Percentiles rank a stretch among this genome's conserved stretches.
These are phyloP conservation scores for Zosterops japonicus DNA, from an alignment of 2,113 vertebrate genomes.

Conservation along the genomic window DNA sequence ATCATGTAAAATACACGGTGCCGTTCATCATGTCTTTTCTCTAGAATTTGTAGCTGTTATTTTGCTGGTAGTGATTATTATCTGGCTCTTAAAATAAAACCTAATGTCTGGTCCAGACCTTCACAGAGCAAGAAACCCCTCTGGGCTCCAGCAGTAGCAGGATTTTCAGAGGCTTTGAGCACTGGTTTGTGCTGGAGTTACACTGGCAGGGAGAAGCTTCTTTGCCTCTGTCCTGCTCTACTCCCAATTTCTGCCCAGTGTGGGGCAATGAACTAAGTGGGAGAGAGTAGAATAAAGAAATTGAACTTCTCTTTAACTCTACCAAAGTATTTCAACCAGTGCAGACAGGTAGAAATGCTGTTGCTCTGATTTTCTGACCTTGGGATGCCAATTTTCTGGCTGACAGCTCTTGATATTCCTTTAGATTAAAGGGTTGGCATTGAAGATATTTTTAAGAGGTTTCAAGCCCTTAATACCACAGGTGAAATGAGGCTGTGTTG, in stretches of 20 bases:
- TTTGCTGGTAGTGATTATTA: conserved; percentile 61
- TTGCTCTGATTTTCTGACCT: background rate
- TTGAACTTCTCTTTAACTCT: background rate
- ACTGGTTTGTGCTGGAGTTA: background rate
- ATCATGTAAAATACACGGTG: conserved; percentile 62
- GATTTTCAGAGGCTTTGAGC: background rate
- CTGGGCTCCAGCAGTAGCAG: background rate
- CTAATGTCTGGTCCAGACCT: conserved; percentile 29
- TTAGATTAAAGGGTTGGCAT: background rate
- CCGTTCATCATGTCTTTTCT: conserved; percentile 65
- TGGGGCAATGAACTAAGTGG: background rate
- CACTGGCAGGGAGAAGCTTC: background rate
- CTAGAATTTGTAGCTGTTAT: conserved; percentile 55
- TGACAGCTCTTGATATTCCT: background rate
- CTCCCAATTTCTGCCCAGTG: background rate
- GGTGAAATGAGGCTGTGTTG: background rate
- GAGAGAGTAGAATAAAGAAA: background rate
- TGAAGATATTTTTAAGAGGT: background rate
- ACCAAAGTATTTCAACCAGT: background rate
- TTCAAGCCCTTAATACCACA: background rate
- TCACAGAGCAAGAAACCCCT: background rate
- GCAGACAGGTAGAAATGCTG: background rate
- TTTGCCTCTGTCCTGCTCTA: background rate
- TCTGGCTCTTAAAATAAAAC: conserved; percentile 55
- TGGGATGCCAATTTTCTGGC: background rate